Percentiles rank a stretch among this genome's conserved stretches.
These are phyloP conservation scores for Bugula neritina DNA, from an alignment of 2,888 invertebrate species.

Conservation along the genomic window DNA sequence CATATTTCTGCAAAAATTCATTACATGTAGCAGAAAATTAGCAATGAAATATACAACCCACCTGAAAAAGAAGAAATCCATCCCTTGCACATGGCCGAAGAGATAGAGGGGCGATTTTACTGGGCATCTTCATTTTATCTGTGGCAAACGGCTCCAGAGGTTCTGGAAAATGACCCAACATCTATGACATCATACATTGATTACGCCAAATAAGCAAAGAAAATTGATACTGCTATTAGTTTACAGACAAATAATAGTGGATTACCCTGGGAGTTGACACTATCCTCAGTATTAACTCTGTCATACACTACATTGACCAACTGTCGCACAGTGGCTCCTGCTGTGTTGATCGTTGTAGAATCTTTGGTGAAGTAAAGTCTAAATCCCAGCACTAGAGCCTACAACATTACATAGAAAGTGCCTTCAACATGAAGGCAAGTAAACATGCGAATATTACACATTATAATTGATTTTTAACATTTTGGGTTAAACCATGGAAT, in stretches of 20 bases:
- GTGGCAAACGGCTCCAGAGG: slow-evolving; percentile 59
- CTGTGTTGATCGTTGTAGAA: slow-evolving; percentile 89
- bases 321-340: slow-evolving; percentile 93
- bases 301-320: slow-evolving; percentile 71
- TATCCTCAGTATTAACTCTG: slow-evolving; percentile 53
- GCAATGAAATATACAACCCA: too few relatives aligned
- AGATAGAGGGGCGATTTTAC: slow-evolving; percentile 72
- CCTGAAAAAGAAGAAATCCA: slow-evolving; percentile 89
- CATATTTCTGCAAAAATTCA: too few relatives aligned
- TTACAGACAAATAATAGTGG: slow-evolving; percentile 26
- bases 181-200: not conserved
- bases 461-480: too few relatives aligned
- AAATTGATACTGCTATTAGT: not conserved
- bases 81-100: slow-evolving; percentile 80
- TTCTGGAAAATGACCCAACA: slow-evolving; percentile 38
- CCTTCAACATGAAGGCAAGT: too few relatives aligned
- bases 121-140: slow-evolving; percentile 72
- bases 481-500: too few relatives aligned
- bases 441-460: too few relatives aligned
- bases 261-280: slow-evolving; percentile 41
- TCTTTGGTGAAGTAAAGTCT: slow-evolving; percentile 92
- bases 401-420: slow-evolving; percentile 32
- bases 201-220: not conserved
- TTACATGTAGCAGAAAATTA: too few relatives aligned
- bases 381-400: slow-evolving; percentile 91